Percentiles rank a stretch among this genome's conserved stretches.
Conservation (phyloP, 1,140 invertebrate genomes). For the Sinonovacula constricta region DNA sequence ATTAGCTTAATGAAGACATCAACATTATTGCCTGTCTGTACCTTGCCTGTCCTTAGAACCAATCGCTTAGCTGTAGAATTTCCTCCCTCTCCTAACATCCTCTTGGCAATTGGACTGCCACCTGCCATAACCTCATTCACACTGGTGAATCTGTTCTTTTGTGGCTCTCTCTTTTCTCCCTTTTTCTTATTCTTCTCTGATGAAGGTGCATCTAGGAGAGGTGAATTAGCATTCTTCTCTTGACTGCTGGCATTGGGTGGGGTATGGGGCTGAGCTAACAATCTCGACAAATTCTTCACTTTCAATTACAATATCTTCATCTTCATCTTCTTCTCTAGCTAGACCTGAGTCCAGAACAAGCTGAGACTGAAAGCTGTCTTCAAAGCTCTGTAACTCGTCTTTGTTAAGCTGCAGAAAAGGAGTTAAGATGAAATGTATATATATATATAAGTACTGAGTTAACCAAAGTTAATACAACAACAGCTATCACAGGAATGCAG, state of each 20-base stretch:
- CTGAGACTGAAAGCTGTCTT: conserved; percentile 19
- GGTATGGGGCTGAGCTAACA: background rate
- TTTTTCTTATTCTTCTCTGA: background rate
- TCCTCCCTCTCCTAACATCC: conserved; percentile 48
- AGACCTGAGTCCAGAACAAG: conserved; percentile 2
- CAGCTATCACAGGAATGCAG: no score
- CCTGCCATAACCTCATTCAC: conserved; percentile 59
- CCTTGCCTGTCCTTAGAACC: conserved; percentile 74
- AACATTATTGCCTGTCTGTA: conserved; percentile 28
- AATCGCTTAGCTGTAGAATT: conserved; percentile 36
- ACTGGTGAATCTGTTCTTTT: conserved; percentile 54
- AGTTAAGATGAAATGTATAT: background rate
- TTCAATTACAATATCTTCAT: conserved; percentile 61
- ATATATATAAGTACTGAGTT: no score
- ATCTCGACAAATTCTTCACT: conserved; percentile 55
- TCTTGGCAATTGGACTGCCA: conserved; percentile 57
- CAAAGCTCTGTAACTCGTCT: conserved; percentile 43
- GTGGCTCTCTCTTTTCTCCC: conserved; percentile 9
- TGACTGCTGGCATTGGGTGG: background rate
- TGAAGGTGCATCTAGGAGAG: background rate
- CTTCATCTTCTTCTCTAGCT: conserved; percentile 38
- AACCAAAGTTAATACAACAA: no score
- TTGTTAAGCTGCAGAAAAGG: conserved; percentile 37
- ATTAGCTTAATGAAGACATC: no score
- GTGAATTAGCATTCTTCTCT: background rate